Conservation (phyloP, 2,113 vertebrate species). For the human (Homo sapiens) region DNA sequence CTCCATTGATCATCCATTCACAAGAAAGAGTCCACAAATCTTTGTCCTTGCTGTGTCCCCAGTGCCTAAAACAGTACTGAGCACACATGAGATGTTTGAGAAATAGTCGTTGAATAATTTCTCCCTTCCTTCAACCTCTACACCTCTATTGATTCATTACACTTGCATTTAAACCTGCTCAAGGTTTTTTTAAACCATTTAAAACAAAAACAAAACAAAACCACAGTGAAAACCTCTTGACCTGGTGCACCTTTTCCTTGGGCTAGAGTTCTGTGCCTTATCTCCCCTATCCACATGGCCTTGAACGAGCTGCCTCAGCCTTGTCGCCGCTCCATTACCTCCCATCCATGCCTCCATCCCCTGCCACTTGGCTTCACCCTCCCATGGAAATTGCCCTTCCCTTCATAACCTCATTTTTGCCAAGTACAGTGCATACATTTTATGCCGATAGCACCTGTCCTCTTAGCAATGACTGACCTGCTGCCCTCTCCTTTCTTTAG, state of each 20-base stretch:
- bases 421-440: background rate
- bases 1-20: constrained; percentile 7
- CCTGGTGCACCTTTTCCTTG: background rate
- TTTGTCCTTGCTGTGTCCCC: background rate
- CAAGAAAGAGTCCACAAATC: background rate
- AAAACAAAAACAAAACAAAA: background rate
- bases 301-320: background rate
- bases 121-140: constrained; percentile 1
- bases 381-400: background rate
- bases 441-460: accelerated
- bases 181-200: background rate
- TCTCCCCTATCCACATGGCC: background rate
- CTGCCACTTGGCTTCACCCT: background rate
- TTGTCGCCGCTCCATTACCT: accelerated
- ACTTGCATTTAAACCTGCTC: background rate
- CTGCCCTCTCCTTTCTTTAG: background rate
- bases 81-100: background rate
- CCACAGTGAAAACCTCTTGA: background rate
- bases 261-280: background rate
- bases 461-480: background rate
- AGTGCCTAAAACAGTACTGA: background rate
- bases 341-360: background rate
- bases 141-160: background rate
- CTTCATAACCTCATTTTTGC: background rate
- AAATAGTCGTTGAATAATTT: constrained; percentile 5